Base-by-base conservation (phyloP, 2,113 vertebrate genomes). In the Oncorhynchus keta region DNA sequence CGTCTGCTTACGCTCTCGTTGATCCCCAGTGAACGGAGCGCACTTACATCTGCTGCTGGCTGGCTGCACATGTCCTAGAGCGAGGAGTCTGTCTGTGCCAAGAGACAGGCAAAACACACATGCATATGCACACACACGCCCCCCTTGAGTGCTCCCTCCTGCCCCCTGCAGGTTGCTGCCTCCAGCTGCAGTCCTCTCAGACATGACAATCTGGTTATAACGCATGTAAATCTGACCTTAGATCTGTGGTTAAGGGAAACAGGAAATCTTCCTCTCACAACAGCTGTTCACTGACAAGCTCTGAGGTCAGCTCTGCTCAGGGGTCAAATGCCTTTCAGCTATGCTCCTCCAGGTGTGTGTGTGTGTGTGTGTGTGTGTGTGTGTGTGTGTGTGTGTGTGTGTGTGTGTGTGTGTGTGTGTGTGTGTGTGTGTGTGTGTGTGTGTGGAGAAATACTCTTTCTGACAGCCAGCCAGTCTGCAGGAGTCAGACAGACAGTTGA, bases 271-370 rank as follows among this genome's bases (percentile, higher is more conserved):
- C 59, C 59, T 62, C 59, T 62, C 59, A 2, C 20, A 22, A 62
- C 75, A 59, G 35, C 14, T 35, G 8, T 55, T 64, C 35, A 73
- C 62, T n/a, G 35, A 20, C 14, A n/a, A 75, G 85, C 65, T 81
- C 39, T 30, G 69, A 73, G 51, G 39, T 45, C 39, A 55, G 13
- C 16, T 55, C 13, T 77, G 83, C 81, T 77, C 57, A 39, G 71
- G 83, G 87, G 82, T 90, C 85, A 87, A 87, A 72, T 72, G 79
- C 78, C 76, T 90, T 71, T 1, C 68, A 64, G 83, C 83, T 89
- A 83, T 76, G 77, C 81, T 81, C 35, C 76, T 80, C 72, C 49
- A 82, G 81, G 77, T 81, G 68, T n/a, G 30, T 32, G 24, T 51
- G 22, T 78, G 69, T 83, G 68, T 45, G 77, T 66, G 59, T 74